Evolutionary conservation across 2,888 invertebrate genomes (phyloP).

Genomic region (Thelaira solivaga): DNA sequence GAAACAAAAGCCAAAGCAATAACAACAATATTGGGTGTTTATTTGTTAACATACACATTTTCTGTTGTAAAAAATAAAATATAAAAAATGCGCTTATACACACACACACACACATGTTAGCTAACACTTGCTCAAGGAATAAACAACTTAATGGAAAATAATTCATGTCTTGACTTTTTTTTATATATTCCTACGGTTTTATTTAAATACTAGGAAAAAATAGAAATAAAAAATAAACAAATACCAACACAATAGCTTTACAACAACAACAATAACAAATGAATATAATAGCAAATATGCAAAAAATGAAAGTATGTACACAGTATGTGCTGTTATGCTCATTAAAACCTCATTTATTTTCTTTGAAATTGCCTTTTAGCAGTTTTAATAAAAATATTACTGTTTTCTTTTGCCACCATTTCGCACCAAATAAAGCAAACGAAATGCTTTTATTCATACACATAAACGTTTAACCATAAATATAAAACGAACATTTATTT

Average conservation of each 20-base stretch:
- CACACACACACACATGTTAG: not conserved
- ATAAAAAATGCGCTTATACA: not conserved
- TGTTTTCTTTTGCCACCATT: not conserved
- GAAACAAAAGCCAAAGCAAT: slow-evolving; percentile 24
- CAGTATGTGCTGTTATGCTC: slow-evolving; percentile 45
- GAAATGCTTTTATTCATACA: slow-evolving; percentile 32
- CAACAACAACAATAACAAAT: slow-evolving; percentile 26
- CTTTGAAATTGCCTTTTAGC: slow-evolving; percentile 57
- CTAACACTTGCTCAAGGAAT: slow-evolving; percentile 11
- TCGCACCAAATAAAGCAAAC: not conserved
- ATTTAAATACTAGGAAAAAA: slow-evolving; percentile 13
- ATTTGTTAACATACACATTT: slow-evolving; percentile 57
- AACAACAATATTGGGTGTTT: slow-evolving; percentile 54
- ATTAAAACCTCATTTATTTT: slow-evolving; percentile 59
- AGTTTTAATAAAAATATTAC: slow-evolving; percentile 49
- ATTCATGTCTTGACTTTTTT: slow-evolving; percentile 46
- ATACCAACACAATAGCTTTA: too few species aligned
- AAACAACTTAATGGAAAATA: slow-evolving; percentile 59
- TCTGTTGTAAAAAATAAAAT: slow-evolving; percentile 34
- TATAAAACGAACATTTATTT: slow-evolving; percentile 37
- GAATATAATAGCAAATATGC: slow-evolving; percentile 16
- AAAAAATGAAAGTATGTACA: slow-evolving; percentile 4
- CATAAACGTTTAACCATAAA: slow-evolving; percentile 40
- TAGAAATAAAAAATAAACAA: slow-evolving; percentile 1
- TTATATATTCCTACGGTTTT: not conserved